Percentiles rank a stretch among this genome's conserved stretches.
These are phyloP conservation scores for Siphlonurus alternatus DNA, from an alignment of 2,888 invertebrate genomes.

Conservation along the genomic window DNA sequence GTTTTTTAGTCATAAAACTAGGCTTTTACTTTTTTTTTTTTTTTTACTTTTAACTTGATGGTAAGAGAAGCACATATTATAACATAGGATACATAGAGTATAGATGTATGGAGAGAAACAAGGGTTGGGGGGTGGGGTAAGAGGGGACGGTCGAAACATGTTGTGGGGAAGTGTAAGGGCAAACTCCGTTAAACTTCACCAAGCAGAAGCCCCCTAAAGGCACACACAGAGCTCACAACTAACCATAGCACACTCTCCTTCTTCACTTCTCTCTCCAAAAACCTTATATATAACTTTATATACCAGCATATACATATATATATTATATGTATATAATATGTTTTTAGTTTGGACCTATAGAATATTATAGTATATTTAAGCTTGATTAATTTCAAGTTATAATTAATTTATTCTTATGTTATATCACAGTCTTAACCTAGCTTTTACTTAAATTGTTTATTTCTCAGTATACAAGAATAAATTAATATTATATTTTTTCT, in stretches of 20 bases:
- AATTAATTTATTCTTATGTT: not conserved
- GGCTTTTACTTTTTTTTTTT: not conserved
- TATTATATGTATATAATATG: not conserved
- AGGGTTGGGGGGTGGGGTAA: not conserved
- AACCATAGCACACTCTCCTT: not conserved
- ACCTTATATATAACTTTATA: not conserved
- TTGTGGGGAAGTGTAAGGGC: not conserved
- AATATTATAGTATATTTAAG: no score
- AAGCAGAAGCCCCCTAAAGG: not conserved
- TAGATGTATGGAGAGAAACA: not conserved
- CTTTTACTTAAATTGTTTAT: no score
- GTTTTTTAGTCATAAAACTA: not conserved
- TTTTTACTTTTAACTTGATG: not conserved
- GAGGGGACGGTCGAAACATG: not conserved
- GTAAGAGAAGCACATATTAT: not conserved
- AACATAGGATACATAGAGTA: not conserved
- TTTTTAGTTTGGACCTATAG: not conserved
- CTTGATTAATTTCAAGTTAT: not conserved
- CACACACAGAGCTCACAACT: not conserved
- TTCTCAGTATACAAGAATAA: no score
- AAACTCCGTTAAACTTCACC: not conserved
- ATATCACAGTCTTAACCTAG: no score
- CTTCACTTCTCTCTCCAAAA: no score
- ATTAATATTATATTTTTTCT: no score
- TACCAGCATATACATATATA: not conserved